A percentile compares a stretch with the other conserved stretches of the same genome.
phyloP scores from a whole-genome alignment of 1,140 invertebrate species.

The Acromyrmex charruanus region DNA sequence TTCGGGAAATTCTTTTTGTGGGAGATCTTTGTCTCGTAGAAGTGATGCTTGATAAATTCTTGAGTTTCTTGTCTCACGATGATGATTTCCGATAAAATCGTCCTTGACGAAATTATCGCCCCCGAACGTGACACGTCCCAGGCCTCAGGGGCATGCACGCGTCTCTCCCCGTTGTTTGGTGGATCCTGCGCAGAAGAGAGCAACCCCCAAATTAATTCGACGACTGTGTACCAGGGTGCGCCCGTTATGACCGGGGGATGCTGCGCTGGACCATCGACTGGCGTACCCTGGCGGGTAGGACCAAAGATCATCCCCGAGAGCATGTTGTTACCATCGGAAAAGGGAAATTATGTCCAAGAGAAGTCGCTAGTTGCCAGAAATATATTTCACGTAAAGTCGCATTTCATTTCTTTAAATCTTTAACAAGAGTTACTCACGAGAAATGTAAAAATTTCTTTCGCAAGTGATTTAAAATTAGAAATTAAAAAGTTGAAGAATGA shows the following conservation, averaged over 20 bases:
- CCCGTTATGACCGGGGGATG: constrained; percentile 67
- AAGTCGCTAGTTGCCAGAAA: constrained; percentile 55
- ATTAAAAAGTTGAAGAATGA: not conserved
- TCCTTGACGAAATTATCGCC: constrained; percentile 57
- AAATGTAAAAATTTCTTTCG: constrained; percentile 29
- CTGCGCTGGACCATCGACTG: constrained; percentile 82
- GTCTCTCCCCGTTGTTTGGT: constrained; percentile 70
- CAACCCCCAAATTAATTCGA: constrained; percentile 76
- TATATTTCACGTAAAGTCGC: not conserved
- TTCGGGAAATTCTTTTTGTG: not conserved
- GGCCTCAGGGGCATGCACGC: constrained; percentile 62
- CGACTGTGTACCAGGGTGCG: constrained; percentile 71
- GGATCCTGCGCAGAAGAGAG: constrained; percentile 71
- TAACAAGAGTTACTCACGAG: not conserved
- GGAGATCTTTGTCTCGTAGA: not conserved
- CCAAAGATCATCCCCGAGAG: not conserved
- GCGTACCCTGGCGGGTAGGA: constrained; percentile 78
- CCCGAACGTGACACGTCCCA: constrained; percentile 18
- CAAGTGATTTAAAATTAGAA: not conserved
- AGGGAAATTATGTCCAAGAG: constrained; percentile 24
- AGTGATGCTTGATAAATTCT: not conserved
- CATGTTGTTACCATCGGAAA: constrained; percentile 72
- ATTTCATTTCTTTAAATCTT: not conserved
- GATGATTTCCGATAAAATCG: constrained; percentile 8
- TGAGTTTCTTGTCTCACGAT: not conserved